These are phyloP conservation scores for Oreochromis grahami DNA, from an alignment of 2,797 vertebrate species.

Conservation along the genomic window DNA sequence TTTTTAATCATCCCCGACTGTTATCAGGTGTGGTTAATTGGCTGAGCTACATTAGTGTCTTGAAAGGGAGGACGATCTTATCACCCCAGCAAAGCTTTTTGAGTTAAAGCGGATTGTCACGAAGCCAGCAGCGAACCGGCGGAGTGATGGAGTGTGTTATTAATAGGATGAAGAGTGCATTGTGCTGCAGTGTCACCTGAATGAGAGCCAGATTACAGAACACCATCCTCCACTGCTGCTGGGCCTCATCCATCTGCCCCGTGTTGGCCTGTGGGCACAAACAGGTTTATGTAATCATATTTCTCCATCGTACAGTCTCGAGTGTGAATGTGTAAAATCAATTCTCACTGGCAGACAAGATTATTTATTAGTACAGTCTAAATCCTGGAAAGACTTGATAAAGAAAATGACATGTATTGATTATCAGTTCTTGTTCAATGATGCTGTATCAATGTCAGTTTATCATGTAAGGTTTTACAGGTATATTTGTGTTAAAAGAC, in stretches of 20 bases:
- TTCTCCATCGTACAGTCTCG: neutral
- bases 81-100: neutral
- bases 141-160: neutral
- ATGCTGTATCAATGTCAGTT: neutral
- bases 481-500: neutral
- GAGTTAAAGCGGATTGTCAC: neutral
- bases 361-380: neutral
- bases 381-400: neutral
- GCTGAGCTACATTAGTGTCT: neutral
- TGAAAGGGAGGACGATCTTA: neutral
- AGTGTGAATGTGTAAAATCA: neutral
- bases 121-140: neutral
- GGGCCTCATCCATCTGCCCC: slow-evolving; percentile 81
- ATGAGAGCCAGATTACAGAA: slow-evolving; percentile 86
- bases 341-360: neutral
- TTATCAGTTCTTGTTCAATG: neutral
- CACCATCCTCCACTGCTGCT: slow-evolving; percentile 81
- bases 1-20: accelerated
- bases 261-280: slow-evolving; percentile 81
- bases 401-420: neutral
- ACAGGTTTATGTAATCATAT: neutral
- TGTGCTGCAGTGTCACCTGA: slow-evolving; percentile 74
- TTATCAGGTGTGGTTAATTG: neutral
- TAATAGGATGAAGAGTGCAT: neutral
- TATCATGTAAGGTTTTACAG: accelerated